A percentile compares a stretch with the other conserved stretches of the same genome.
These are phyloP conservation scores for Bufotes viridis DNA, from an alignment of 2,797 vertebrate genomes.

Conservation along the genomic window DNA sequence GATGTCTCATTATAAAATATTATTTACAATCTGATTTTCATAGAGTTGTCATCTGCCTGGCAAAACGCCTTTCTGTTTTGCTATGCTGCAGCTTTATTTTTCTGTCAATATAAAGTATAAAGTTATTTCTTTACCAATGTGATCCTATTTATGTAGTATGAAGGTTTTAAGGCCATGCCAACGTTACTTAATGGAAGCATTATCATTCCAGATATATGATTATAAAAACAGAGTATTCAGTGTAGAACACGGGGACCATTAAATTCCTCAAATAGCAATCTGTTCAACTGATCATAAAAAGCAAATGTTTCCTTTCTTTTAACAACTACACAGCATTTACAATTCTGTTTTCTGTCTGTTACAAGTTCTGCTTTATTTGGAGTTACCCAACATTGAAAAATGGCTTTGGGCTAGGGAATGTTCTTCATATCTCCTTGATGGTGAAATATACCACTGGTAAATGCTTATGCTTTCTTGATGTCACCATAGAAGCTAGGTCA, in stretches of 20 bases:
- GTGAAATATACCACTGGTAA: too few species aligned
- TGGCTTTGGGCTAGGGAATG: background rate
- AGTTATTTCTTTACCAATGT: background rate
- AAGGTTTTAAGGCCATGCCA: slow-evolving; percentile 15
- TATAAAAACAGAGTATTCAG: slow-evolving; percentile 12
- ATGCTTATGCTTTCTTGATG: too few species aligned
- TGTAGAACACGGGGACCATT: slow-evolving; percentile 25
- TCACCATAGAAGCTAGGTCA: too few species aligned
- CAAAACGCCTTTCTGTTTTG: background rate
- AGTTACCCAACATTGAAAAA: slow-evolving; percentile 6
- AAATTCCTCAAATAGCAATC: slow-evolving; percentile 44
- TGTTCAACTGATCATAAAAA: slow-evolving; percentile 34
- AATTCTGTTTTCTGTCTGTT: slow-evolving; percentile 30
- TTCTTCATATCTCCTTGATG: too few species aligned
- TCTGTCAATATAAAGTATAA: background rate
- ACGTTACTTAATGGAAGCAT: slow-evolving; percentile 21
- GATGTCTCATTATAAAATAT: slow-evolving; percentile 10
- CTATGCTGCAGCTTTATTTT: background rate
- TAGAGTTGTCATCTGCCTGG: background rate
- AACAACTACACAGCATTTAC: slow-evolving; percentile 15
- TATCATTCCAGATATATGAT: slow-evolving; percentile 15
- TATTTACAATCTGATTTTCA: slow-evolving; percentile 11
- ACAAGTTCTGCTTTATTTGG: background rate
- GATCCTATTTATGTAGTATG: background rate
- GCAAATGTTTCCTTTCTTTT: slow-evolving; percentile 50